Evolutionary conservation across 2,113 vertebrate genomes (phyloP).

Genomic region (Aphelocoma coerulescens): DNA sequence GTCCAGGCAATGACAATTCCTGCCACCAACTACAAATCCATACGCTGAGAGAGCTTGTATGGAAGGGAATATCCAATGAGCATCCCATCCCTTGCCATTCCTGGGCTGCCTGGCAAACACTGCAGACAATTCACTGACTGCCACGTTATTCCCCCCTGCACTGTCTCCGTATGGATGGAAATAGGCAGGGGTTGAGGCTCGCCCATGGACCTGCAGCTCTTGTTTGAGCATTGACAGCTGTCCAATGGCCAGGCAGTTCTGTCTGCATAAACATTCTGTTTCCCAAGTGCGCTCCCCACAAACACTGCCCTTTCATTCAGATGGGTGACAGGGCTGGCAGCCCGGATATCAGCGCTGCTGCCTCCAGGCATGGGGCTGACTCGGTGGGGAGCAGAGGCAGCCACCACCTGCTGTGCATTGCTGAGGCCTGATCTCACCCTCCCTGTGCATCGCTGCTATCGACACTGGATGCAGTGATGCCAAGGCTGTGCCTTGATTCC

Average conservation of each 20-base stretch:
- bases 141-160: not conserved
- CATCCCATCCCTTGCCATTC: not conserved
- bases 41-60: not conserved
- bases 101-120: not conserved
- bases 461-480: not conserved
- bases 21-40: not conserved
- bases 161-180: not conserved
- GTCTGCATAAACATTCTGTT: not conserved
- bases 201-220: rapidly evolving
- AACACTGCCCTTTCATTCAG: not conserved
- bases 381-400: not conserved
- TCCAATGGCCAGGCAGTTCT: not conserved
- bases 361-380: rapidly evolving
- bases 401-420: not conserved
- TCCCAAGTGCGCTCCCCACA: not conserved
- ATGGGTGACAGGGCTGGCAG: not conserved
- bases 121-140: not conserved
- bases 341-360: not conserved
- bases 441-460: rapidly evolving
- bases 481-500: not conserved
- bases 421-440: not conserved
- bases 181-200: not conserved
- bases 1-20: not conserved
- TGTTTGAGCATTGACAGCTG: not conserved
- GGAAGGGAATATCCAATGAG: not conserved